Percentiles rank a stretch among this genome's conserved stretches.
Evolutionary conservation across 2,888 invertebrate genomes (phyloP).

Genomic region (Conus canariensis): DNA sequence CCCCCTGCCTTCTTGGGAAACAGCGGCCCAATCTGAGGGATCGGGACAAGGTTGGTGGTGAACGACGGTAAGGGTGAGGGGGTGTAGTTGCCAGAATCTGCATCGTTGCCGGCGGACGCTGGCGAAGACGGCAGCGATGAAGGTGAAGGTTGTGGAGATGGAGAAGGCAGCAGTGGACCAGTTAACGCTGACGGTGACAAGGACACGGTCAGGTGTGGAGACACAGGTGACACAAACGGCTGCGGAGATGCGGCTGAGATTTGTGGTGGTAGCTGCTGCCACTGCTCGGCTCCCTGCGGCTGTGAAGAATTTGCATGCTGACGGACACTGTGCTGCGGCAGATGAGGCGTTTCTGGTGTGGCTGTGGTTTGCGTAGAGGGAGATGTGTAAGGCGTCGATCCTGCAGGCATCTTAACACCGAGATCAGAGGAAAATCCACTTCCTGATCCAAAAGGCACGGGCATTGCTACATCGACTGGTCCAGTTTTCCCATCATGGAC

Average conservation of each 20-base stretch:
- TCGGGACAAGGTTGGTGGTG: slow-evolving; percentile 8
- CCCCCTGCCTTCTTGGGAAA: slow-evolving; percentile 53
- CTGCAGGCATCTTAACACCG: not conserved
- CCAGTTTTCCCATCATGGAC: not conserved
- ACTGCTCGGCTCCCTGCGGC: slow-evolving; percentile 5
- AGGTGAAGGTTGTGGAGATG: not conserved
- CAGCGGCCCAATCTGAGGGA: slow-evolving; percentile 58
- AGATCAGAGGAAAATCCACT: not conserved
- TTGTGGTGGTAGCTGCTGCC: not conserved
- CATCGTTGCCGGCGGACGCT: not conserved
- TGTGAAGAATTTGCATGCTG: not conserved
- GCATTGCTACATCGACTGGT: not conserved
- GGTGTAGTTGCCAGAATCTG: not conserved
- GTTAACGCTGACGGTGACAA: not conserved
- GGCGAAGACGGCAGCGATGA: not conserved
- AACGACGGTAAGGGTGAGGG: not conserved
- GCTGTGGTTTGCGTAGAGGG: not conserved
- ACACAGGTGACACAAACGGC: not conserved
- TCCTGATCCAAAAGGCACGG: slow-evolving; percentile 31
- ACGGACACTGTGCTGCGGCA: not conserved
- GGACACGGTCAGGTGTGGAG: slow-evolving; percentile 19
- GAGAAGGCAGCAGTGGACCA: not conserved
- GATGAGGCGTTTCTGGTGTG: not conserved
- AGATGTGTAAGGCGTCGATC: not conserved
- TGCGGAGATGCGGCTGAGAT: not conserved